Evolutionary conservation across 2,888 invertebrate species (phyloP), one percentile per base, ranked within the genome.

Genomic region (Euplexia lucipara): DNA sequence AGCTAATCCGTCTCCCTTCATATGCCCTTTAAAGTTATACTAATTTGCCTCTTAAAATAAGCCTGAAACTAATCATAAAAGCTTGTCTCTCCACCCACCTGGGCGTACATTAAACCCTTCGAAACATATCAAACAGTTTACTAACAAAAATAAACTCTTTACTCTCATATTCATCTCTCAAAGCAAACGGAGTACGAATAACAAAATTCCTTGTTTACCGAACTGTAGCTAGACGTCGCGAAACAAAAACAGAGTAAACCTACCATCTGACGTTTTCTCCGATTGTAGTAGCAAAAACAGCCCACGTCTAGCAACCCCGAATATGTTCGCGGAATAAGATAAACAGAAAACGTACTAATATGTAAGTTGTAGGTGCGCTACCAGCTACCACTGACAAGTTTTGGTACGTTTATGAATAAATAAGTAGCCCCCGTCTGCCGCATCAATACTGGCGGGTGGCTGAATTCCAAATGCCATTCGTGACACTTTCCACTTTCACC

Each of bases 341-440:
- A 91, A 89, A 89, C 87, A 87, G 82, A 45, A 71, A 81, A 71
- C 68, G 76, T 81, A 88, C 89, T 90, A 89, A 91, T 84, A 85
- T 84, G 81, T 82, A 80, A 83, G 81, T 67, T 42, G 78, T 69
- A 72, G 70, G 69, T 70, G 75, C 80, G 80, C 66, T 69, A 76
- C 83, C 81, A 82, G 80, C 66, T 69, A 76, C 83, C 81, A 82
- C 84, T 91, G 91, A 89, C 90, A 92, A 91, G 91, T 92, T 94
- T 93, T 93, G 91, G 91, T 94, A 91, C 88, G 93, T 92, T 92
- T 94, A 94, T 95, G 94, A 95, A 95, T 95, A 94, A 95, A 84
- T 95, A 88, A 95, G 86, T 68, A 83, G 82, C 75, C 80, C 85
- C 88, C 90, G 95, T 95, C 95, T 95, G 92, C 90, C 88, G 89